Evolutionary conservation across 92 coral and sea anemone genomes (phyloP).

Genomic region (Zoanthus solanderi): DNA sequence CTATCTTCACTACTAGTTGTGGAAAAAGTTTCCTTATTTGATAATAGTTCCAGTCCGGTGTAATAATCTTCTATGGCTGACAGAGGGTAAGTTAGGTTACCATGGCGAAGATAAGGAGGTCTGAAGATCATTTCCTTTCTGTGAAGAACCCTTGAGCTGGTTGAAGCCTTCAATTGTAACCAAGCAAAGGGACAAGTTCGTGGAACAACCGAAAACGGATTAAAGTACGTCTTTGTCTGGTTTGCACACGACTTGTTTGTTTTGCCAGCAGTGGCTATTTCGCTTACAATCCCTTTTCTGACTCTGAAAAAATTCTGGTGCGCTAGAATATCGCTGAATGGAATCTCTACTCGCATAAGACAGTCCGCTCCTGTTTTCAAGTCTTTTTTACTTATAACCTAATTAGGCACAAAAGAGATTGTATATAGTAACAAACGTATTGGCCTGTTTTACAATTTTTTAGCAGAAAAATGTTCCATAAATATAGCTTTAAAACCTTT

Average conservation of each 20-base stretch:
- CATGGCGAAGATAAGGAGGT: slow-evolving; percentile 40
- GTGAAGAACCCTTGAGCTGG: slow-evolving; percentile 18
- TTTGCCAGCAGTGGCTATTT: slow-evolving; percentile 4
- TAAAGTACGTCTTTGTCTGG: neutral
- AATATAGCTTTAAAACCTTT: too few species aligned
- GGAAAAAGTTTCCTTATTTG: neutral
- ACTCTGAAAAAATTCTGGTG: slow-evolving; percentile 49
- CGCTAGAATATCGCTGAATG: slow-evolving; percentile 56
- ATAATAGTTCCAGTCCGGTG: neutral
- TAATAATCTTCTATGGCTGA: slow-evolving; percentile 36
- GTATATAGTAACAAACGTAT: too few species aligned
- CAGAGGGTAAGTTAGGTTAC: slow-evolving; percentile 24
- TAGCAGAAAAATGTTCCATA: neutral
- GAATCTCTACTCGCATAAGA: slow-evolving; percentile 62
- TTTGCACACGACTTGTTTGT: slow-evolving; percentile 43
- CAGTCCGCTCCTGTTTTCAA: slow-evolving; percentile 48
- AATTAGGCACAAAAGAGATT: neutral
- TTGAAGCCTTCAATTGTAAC: slow-evolving; percentile 44
- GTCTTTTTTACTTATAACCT: slow-evolving; percentile 33
- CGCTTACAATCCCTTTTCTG: slow-evolving; percentile 34
- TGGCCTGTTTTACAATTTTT: neutral
- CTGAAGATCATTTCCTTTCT: slow-evolving; percentile 32
- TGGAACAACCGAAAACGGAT: slow-evolving; percentile 38
- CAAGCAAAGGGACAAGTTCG: slow-evolving; percentile 76
- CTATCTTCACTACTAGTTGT: slow-evolving; percentile 20